Conservation (phyloP, 2,113 vertebrate species). For the Cryptoleucopteryx plumbea region DNA sequence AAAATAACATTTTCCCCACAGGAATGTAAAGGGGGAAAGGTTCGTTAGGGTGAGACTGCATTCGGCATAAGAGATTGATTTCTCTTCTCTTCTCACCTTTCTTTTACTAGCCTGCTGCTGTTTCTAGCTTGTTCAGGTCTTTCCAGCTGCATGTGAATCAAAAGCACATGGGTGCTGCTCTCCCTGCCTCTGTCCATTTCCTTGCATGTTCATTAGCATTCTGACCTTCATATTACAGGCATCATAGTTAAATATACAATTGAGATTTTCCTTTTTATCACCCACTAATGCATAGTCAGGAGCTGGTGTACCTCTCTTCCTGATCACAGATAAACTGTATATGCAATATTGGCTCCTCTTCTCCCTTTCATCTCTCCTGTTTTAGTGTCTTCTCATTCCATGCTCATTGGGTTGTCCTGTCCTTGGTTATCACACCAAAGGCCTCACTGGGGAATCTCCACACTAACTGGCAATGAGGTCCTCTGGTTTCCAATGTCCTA, state of each 20-base stretch:
- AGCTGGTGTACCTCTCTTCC: background rate
- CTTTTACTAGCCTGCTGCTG: background rate
- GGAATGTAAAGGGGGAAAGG: background rate
- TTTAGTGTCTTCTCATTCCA: background rate
- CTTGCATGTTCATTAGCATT: background rate
- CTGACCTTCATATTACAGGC: background rate
- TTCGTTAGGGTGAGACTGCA: background rate
- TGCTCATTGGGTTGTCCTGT: background rate
- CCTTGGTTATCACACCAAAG: background rate
- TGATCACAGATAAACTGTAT: background rate
- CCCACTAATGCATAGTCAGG: background rate
- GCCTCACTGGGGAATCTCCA: background rate
- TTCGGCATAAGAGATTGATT: background rate
- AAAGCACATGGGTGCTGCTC: background rate
- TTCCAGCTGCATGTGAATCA: background rate
- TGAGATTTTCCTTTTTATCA: background rate
- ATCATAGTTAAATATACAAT: background rate
- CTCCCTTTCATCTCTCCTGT: background rate
- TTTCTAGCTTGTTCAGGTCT: background rate
- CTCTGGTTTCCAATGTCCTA: background rate
- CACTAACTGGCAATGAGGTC: background rate
- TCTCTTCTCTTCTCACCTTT: background rate
- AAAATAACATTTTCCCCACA: background rate
- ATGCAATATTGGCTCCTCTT: background rate
- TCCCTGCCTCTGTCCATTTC: background rate